Evolutionary conservation across 2,888 invertebrate species (phyloP).

Genomic region (Mechanitis mazaeus): DNA sequence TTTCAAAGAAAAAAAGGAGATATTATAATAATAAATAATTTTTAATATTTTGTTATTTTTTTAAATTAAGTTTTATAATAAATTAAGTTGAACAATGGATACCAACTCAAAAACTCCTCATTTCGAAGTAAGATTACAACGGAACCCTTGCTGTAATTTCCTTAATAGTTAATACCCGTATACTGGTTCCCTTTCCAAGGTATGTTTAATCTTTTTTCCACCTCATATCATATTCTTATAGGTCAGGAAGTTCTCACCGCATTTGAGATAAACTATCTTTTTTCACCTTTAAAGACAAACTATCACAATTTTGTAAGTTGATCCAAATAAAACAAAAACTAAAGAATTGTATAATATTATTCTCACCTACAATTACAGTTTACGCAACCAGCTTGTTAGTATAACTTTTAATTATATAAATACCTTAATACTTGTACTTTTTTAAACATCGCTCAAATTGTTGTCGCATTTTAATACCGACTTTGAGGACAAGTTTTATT

Average conservation of each 20-base stretch:
- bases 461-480: constrained; percentile 26
- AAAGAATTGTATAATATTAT: constrained; percentile 17
- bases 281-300: too few relatives aligned
- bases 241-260: too few relatives aligned
- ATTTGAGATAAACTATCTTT: too few relatives aligned
- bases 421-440: constrained; percentile 28
- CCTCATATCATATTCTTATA: not conserved
- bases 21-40: too few relatives aligned
- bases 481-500: constrained; percentile 9
- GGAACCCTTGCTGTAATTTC: constrained; percentile 47
- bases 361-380: constrained; percentile 29
- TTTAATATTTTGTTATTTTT: not conserved
- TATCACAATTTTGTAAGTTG: too few relatives aligned
- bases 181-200: constrained; percentile 15
- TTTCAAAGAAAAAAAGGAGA: too few relatives aligned
- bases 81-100: constrained; percentile 30
- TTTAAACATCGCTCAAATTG: constrained; percentile 29
- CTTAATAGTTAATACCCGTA: constrained; percentile 41
- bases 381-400: constrained; percentile 26
- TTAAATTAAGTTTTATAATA: not conserved
- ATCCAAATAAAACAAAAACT: too few relatives aligned
- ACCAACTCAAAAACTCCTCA: constrained; percentile 33
- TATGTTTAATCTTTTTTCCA: constrained; percentile 33
- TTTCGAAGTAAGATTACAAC: constrained; percentile 43
- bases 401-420: constrained; percentile 35